A percentile compares a stretch with the other conserved stretches of the same genome.
These are phyloP conservation scores for Euwallacea similis DNA, from an alignment of 1,140 invertebrate species.

Conservation along the genomic window DNA sequence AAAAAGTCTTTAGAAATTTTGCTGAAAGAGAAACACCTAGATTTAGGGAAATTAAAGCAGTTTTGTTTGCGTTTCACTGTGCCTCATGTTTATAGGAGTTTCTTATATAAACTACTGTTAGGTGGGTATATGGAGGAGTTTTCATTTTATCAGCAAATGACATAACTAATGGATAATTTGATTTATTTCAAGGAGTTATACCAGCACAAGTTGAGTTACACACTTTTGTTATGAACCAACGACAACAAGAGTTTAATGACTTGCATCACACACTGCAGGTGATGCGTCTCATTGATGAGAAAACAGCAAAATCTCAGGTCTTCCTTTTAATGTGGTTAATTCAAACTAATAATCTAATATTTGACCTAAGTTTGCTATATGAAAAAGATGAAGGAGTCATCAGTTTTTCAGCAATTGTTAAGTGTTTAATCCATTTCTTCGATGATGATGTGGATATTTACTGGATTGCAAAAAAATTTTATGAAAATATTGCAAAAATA, in stretches of 20 bases:
- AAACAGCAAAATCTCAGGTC: conserved; percentile 62
- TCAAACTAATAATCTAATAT: conserved; percentile 66
- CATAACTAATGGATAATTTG: not conserved
- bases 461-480: conserved; percentile 76
- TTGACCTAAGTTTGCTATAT: conserved; percentile 53
- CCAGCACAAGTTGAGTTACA: conserved; percentile 75
- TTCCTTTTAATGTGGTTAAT: conserved; percentile 78
- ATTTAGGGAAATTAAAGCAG: conserved; percentile 78
- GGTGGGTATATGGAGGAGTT: conserved; percentile 55
- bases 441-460: conserved; percentile 75
- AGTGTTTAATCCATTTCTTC: conserved; percentile 61
- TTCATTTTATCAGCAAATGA: not conserved
- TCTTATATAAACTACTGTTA: conserved; percentile 84
- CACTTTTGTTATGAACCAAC: conserved; percentile 71
- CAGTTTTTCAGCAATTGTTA: conserved; percentile 54
- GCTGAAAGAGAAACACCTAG: conserved; percentile 82
- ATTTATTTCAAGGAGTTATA: conserved; percentile 62
- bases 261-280: conserved; percentile 70
- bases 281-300: conserved; percentile 62
- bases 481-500: conserved; percentile 66
- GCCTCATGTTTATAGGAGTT: conserved; percentile 75
- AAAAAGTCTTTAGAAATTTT: conserved; percentile 91
- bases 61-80: conserved; percentile 83
- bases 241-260: conserved; percentile 74
- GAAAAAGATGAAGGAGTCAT: conserved; percentile 63